phyloP scores from a whole-genome alignment of 2,888 invertebrate genomes.

The Pristionchus entomophagus region DNA sequence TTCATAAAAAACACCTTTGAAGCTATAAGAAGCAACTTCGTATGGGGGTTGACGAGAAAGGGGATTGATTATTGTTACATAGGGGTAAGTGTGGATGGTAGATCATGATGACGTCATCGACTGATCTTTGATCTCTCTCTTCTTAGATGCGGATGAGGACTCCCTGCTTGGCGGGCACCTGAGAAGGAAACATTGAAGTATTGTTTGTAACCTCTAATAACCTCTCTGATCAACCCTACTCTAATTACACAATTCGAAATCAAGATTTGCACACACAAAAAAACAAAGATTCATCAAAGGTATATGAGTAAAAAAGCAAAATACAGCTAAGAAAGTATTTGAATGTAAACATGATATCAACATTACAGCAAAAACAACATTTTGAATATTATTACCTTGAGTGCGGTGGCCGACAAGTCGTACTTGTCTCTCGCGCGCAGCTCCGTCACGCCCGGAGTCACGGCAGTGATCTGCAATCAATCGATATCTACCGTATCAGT shows the following conservation, averaged over 20 bases:
- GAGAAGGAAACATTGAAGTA: neutral
- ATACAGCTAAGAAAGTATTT: too few species aligned
- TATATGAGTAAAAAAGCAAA: too few species aligned
- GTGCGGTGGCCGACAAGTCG: slow-evolving; percentile 49
- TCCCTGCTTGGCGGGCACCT: slow-evolving; percentile 58
- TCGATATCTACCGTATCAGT: too few species aligned
- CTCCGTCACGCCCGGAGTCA: slow-evolving; percentile 56
- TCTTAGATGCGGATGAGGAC: slow-evolving; percentile 58
- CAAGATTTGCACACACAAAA: too few species aligned
- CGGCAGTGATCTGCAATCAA: slow-evolving; percentile 54
- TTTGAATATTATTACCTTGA: slow-evolving; percentile 47
- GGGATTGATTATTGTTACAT: neutral
- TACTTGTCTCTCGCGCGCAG: slow-evolving; percentile 53
- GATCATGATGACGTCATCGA: neutral
- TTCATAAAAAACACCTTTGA: slow-evolving; percentile 29
- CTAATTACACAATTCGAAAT: too few species aligned
- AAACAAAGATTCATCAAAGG: too few species aligned
- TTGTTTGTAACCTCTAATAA: neutral
- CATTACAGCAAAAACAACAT: too few species aligned
- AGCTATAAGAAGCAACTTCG: neutral
- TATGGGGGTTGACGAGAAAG: neutral
- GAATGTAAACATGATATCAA: too few species aligned
- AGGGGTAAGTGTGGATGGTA: neutral
- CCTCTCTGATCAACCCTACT: too few species aligned
- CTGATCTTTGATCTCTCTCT: slow-evolving; percentile 29